Conservation (phyloP, 2,888 invertebrate genomes). For the Nymphalis urticae region DNA sequence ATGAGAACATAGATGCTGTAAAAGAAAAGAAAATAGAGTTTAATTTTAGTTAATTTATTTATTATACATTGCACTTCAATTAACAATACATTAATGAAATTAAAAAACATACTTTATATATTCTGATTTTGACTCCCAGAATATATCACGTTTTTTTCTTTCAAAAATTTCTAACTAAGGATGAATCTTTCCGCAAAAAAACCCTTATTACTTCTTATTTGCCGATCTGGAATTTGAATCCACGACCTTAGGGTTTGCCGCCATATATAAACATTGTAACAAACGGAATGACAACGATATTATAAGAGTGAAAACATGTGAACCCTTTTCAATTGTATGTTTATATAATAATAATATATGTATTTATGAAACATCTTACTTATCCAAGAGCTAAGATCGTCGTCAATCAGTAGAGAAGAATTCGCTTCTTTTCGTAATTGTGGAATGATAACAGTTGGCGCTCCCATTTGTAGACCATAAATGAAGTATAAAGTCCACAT, state of each 20-base stretch:
- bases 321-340: neutral
- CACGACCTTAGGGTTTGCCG: too few species aligned
- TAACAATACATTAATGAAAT: neutral
- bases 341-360: neutral
- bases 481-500: too few species aligned
- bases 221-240: too few species aligned
- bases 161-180: too few species aligned
- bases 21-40: neutral
- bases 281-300: neutral
- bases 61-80: too few species aligned
- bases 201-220: too few species aligned
- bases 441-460: conserved; percentile 56
- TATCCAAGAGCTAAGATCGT: conserved; percentile 57
- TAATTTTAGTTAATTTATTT: too few species aligned
- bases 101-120: neutral
- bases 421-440: conserved; percentile 52
- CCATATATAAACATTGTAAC: too few species aligned
- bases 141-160: too few species aligned
- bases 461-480: too few species aligned
- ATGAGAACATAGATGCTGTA: conserved; percentile 5
- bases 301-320: neutral
- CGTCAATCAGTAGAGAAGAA: conserved; percentile 41
- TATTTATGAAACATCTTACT: conserved; percentile 43
- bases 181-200: too few species aligned
- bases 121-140: too few species aligned